Evolutionary conservation across 2,113 vertebrate genomes (phyloP), one percentile per base, ranked within the genome.

Genomic region (Oceanites oceanicus): DNA sequence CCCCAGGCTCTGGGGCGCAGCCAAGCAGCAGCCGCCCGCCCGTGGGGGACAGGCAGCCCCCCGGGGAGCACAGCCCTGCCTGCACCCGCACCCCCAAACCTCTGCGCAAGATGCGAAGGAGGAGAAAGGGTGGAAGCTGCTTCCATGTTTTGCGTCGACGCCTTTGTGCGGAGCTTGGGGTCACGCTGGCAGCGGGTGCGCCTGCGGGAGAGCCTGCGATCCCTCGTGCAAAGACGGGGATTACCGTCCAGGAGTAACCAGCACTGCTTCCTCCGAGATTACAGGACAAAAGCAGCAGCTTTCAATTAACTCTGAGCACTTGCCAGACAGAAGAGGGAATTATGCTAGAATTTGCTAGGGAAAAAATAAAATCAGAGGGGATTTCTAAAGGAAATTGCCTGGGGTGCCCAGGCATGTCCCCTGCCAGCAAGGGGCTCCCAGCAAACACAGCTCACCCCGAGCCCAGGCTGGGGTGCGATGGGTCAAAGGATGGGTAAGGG

Each of bases 281-380:
- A 90, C 70, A 61, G 74, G 84, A 91, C 94, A 95, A 87, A 89
- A 89, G 91, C 93, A 47, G 84, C 87, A 45, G 93, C 94, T 87
- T 89, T 42, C 90, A 67, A 91, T 96, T 89, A 96, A 91, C 61
- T 75, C 93, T 11, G 52, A 96, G 91, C 34, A 9, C 52, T 52
- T 34, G 3, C 4, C 87, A 84, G 70, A 49, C 84, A 75, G 84
- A 30, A 36, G 36, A 61, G 44, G 52, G 73, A 81, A 92, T 85
- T 63, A 56, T 27, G 52, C 29, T 86, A 45, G 52, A 77, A 92
- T 74, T 29, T 74, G 32, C n/a, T 25, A 38, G 7, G 47, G 50
- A 30, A 66, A 62, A 85, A 84, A 52, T 12, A 56, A 88, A 83
- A 45, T 45, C 83, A 42, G 79, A 62, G 20, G 66, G 59, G n/a